These are phyloP conservation scores for Bombus picipes DNA, from an alignment of 1,140 invertebrate genomes.

Conservation along the genomic window DNA sequence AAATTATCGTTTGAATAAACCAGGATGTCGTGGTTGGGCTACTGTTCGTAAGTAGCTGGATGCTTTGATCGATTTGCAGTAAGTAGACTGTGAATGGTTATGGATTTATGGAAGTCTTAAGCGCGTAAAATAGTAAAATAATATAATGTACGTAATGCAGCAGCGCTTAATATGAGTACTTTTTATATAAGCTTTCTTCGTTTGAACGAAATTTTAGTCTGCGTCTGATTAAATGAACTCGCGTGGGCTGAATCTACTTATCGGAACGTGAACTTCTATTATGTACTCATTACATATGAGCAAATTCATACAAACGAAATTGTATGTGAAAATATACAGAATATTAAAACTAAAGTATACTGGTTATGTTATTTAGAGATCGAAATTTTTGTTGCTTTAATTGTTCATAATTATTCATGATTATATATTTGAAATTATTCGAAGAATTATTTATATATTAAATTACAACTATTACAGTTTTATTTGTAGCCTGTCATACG, in stretches of 20 bases:
- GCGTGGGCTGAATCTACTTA: neutral
- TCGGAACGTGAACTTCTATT: neutral
- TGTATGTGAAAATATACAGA: too few species aligned
- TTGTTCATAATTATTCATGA: too few species aligned
- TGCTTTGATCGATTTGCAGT: neutral
- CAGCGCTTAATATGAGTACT: too few species aligned
- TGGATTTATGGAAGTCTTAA: neutral
- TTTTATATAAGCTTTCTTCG: neutral
- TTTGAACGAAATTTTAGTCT: neutral
- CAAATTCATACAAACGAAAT: too few species aligned
- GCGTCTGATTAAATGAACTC: neutral
- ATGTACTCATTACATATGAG: too few species aligned
- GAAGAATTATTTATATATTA: too few species aligned
- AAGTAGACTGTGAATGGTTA: neutral
- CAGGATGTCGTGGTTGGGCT: neutral
- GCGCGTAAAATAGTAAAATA: neutral
- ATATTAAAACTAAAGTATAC: too few species aligned
- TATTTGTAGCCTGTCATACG: neutral
- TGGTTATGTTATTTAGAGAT: too few species aligned
- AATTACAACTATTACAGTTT: neutral
- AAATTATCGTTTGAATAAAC: constrained; percentile 41
- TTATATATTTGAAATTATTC: too few species aligned
- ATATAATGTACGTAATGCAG: neutral
- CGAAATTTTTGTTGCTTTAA: too few species aligned
- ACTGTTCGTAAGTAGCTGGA: neutral